phyloP scores from a whole-genome alignment of 2,797 vertebrate genomes.

The Hoplostethus atlanticus region DNA sequence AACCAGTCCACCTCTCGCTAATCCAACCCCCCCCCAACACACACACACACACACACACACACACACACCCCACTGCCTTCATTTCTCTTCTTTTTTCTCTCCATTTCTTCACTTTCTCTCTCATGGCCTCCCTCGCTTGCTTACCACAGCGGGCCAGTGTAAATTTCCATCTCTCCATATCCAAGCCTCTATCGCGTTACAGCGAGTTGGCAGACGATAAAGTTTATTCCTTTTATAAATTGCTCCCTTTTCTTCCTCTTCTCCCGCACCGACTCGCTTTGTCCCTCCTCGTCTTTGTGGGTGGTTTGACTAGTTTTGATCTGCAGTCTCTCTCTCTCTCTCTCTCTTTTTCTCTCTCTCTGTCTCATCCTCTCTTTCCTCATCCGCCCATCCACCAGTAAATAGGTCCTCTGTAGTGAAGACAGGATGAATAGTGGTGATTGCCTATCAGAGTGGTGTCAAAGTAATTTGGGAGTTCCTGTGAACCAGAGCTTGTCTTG shows the following conservation, averaged over 20 bases:
- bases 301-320: constrained; percentile 72
- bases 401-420: constrained; percentile 71
- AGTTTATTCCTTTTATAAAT: constrained; percentile 70
- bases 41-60: too few species aligned
- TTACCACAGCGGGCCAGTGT: constrained; percentile 47
- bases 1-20: constrained; percentile 72
- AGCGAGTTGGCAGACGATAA: constrained; percentile 71
- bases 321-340: constrained; percentile 52
- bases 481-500: constrained; percentile 34
- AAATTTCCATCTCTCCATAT: constrained; percentile 65
- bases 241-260: constrained; percentile 45
- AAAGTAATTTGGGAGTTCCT: constrained; percentile 66
- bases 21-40: constrained; percentile 39
- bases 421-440: constrained; percentile 74
- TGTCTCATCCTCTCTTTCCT: constrained; percentile 20
- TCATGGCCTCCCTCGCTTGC: constrained; percentile 40
- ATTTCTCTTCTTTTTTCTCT: constrained; percentile 59
- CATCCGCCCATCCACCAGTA: constrained; percentile 63
- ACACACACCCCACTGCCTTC: constrained; percentile 33
- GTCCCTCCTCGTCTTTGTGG: constrained; percentile 66
- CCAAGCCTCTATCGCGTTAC: constrained; percentile 75
- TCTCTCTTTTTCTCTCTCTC: not conserved
- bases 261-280: constrained; percentile 32
- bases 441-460: constrained; percentile 74
- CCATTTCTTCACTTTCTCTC: constrained; percentile 35